Conservation (phyloP, 2,888 invertebrate genomes). For the Nysson spinosus region DNA sequence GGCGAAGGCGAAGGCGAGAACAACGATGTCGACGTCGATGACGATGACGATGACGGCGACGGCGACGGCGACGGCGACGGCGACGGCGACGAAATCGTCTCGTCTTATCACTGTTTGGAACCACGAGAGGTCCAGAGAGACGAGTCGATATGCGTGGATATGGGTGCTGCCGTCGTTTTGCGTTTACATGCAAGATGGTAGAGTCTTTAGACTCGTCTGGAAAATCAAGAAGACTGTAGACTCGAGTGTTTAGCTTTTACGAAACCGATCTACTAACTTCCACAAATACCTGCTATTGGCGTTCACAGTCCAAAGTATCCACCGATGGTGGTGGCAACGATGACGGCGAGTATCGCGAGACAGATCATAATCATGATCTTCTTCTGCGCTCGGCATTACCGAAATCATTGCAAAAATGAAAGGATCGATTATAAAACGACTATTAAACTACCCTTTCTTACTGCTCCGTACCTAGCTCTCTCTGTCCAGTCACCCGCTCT, state of each 20-base stretch:
- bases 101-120: conserved; percentile 24
- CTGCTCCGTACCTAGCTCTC: neutral
- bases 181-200: conserved; percentile 46
- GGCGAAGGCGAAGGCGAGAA: neutral
- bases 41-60: conserved; percentile 23
- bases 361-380: conserved; percentile 96
- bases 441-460: conserved; percentile 3
- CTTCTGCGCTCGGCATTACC: conserved; percentile 84
- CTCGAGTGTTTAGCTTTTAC: too few relatives aligned
- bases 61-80: conserved; percentile 10
- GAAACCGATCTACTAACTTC: neutral
- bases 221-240: conserved; percentile 31
- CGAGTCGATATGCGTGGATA: conserved; percentile 55
- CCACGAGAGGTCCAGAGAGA: conserved; percentile 35
- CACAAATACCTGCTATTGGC: conserved; percentile 63
- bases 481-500: too few relatives aligned
- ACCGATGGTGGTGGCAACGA: conserved; percentile 83
- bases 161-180: conserved; percentile 53
- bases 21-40: conserved; percentile 12
- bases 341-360: conserved; percentile 88
- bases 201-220: conserved; percentile 61
- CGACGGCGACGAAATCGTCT: conserved; percentile 12
- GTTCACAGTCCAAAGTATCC: conserved; percentile 82
- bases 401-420: conserved; percentile 50
- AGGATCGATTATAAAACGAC: conserved; percentile 40